These are phyloP conservation scores for Erinaceus europaeus DNA, from an alignment of 2,113 vertebrate genomes.

Conservation along the genomic window DNA sequence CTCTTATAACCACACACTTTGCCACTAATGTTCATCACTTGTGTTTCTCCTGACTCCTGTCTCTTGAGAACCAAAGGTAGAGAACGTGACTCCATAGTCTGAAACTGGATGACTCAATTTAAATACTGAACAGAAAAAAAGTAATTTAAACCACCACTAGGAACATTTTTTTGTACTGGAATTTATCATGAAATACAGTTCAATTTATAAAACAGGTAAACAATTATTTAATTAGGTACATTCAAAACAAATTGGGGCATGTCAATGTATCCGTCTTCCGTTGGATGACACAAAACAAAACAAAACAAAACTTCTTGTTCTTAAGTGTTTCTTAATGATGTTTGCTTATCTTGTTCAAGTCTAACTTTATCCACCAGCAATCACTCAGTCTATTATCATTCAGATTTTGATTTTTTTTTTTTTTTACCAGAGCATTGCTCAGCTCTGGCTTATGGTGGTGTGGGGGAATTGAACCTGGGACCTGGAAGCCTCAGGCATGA, in stretches of 20 bases:
- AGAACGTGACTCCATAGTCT: conserved; percentile 66
- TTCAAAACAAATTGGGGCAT: conserved; percentile 1
- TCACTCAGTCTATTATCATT: neutral
- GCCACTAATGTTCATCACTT: conserved; percentile 65
- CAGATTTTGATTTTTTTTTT: no score
- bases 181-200: conserved; percentile 29
- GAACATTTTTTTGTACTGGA: conserved; percentile 55
- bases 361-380: conserved; percentile 28
- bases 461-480: no score
- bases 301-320: neutral
- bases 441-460: no score
- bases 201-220: conserved; percentile 44
- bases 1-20: conserved; percentile 61
- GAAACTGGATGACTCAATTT: conserved; percentile 65
- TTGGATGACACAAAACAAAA: neutral
- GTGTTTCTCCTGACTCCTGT: conserved; percentile 61
- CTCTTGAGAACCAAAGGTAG: conserved; percentile 64
- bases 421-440: no score
- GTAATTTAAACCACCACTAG: conserved; percentile 39
- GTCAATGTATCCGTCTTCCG: neutral
- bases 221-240: neutral
- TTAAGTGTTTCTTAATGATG: conserved; percentile 23
- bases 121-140: conserved; percentile 47
- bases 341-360: conserved; percentile 27
- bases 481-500: no score